These are phyloP conservation scores for Dilophus febrilis DNA, from an alignment of 2,888 invertebrate species.

Conservation along the genomic window DNA sequence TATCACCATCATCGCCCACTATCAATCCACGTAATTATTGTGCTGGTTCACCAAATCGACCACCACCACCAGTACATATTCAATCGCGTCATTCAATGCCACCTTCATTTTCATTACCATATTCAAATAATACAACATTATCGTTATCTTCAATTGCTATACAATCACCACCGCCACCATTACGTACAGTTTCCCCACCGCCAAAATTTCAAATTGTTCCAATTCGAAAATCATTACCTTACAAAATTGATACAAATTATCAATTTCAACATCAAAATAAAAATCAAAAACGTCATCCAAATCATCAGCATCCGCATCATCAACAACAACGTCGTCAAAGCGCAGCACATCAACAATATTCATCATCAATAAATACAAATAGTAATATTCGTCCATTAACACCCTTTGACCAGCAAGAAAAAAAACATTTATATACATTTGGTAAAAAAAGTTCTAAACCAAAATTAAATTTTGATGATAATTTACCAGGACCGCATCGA, in stretches of 20 bases:
- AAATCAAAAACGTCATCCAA: too few species aligned
- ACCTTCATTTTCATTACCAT: conserved; percentile 1
- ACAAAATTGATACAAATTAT: too few species aligned
- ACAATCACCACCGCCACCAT: background rate
- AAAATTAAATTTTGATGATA: too few species aligned
- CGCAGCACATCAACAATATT: too few species aligned
- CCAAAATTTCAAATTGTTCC: background rate
- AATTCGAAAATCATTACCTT: background rate
- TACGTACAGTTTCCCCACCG: background rate
- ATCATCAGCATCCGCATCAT: too few species aligned
- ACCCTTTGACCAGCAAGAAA: too few species aligned
- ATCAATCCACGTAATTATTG: conserved; percentile 2
- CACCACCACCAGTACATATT: conserved; percentile 10
- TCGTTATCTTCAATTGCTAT: conserved; percentile 9
- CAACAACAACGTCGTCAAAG: too few species aligned
- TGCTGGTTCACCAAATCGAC: conserved; percentile 9
- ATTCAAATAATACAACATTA: conserved; percentile 11
- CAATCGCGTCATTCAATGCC: conserved; percentile 6
- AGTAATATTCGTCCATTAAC: too few species aligned
- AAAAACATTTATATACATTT: too few species aligned
- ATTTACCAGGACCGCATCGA: too few species aligned
- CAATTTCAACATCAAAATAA: background rate
- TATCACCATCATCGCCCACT: conserved; percentile 6
- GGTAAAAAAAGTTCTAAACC: too few species aligned
- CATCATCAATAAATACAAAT: too few species aligned